These are phyloP conservation scores for Onchidella celtica DNA, from an alignment of 2,888 invertebrate species.

Conservation along the genomic window DNA sequence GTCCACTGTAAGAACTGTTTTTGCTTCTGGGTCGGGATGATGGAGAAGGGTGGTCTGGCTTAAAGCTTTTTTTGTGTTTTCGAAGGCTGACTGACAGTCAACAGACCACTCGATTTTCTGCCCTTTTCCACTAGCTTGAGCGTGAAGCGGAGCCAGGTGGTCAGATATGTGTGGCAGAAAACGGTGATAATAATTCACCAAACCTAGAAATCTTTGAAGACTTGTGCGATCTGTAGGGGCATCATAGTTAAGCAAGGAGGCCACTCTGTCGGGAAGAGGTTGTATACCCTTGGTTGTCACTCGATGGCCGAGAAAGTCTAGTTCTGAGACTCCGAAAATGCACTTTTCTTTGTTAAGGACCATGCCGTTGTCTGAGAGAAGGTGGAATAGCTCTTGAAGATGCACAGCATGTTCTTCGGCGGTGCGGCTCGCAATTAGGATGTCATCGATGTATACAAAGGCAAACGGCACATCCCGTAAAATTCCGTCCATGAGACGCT, in stretches of 20 bases:
- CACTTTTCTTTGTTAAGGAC: slow-evolving; percentile 43
- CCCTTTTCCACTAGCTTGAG: slow-evolving; percentile 42
- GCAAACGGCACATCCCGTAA: slow-evolving; percentile 22
- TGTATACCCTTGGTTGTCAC: slow-evolving; percentile 25
- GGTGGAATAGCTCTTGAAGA: slow-evolving; percentile 18
- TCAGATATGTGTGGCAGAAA: slow-evolving; percentile 31
- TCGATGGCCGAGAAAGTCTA: slow-evolving; percentile 42
- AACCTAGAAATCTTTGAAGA: slow-evolving; percentile 38
- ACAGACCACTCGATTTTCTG: slow-evolving; percentile 33
- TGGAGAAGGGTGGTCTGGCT: slow-evolving; percentile 22
- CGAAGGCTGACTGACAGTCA: slow-evolving; percentile 36
- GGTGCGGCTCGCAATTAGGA: slow-evolving; percentile 25
- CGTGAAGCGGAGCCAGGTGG: slow-evolving; percentile 28
- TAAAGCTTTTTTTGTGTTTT: slow-evolving; percentile 30
- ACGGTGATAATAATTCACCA: slow-evolving; percentile 46
- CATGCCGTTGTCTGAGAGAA: slow-evolving; percentile 29
- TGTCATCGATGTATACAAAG: slow-evolving; percentile 32
- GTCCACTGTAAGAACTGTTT: slow-evolving; percentile 40
- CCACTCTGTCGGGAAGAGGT: slow-evolving; percentile 28
- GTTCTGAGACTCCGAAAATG: slow-evolving; percentile 24
- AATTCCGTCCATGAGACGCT: slow-evolving; percentile 40
- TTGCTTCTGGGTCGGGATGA: slow-evolving; percentile 26
- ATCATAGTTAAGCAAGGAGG: slow-evolving; percentile 6
- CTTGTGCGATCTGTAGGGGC: slow-evolving; percentile 17
- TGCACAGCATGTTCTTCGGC: slow-evolving; percentile 24